phyloP scores from a whole-genome alignment of 2,888 invertebrate genomes.

The Dicycla oo region DNA sequence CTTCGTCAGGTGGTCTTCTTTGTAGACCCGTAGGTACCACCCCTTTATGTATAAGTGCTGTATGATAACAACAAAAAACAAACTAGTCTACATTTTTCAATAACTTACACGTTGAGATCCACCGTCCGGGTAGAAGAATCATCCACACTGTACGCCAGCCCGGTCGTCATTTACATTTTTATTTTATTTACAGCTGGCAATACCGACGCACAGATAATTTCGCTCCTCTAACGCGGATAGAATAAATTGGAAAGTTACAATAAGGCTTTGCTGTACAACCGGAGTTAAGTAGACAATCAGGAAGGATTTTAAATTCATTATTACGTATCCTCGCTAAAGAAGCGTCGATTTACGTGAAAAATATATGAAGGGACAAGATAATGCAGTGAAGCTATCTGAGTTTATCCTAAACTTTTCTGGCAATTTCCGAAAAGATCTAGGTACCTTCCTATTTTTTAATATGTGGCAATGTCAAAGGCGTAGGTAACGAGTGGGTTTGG shows the following conservation, averaged over 20 bases:
- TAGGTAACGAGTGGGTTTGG: no score
- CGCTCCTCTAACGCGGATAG: slow-evolving; percentile 61
- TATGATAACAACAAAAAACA: no score
- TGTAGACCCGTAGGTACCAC: no score
- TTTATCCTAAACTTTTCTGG: not conserved
- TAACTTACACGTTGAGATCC: slow-evolving; percentile 57
- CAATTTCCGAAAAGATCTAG: not conserved
- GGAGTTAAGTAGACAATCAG: slow-evolving; percentile 60
- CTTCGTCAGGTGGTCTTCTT: no score
- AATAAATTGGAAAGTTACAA: slow-evolving; percentile 68
- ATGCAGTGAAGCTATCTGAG: not conserved
- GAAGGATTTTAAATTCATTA: slow-evolving; percentile 61
- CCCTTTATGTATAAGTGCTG: no score
- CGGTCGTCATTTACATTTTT: slow-evolving; percentile 73
- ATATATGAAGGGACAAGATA: slow-evolving; percentile 33
- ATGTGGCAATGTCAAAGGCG: no score
- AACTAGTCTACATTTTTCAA: not conserved
- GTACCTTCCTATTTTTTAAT: no score
- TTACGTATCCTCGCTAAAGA: slow-evolving; percentile 37
- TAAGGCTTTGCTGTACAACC: slow-evolving; percentile 57
- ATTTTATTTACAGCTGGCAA: slow-evolving; percentile 74
- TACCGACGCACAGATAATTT: slow-evolving; percentile 67
- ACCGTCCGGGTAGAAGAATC: slow-evolving; percentile 63
- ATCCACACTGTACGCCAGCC: slow-evolving; percentile 62
- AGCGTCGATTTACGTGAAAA: slow-evolving; percentile 47